These are phyloP conservation scores for Gordius sp. DNA, from an alignment of 2,888 invertebrate species.

Conservation along the genomic window DNA sequence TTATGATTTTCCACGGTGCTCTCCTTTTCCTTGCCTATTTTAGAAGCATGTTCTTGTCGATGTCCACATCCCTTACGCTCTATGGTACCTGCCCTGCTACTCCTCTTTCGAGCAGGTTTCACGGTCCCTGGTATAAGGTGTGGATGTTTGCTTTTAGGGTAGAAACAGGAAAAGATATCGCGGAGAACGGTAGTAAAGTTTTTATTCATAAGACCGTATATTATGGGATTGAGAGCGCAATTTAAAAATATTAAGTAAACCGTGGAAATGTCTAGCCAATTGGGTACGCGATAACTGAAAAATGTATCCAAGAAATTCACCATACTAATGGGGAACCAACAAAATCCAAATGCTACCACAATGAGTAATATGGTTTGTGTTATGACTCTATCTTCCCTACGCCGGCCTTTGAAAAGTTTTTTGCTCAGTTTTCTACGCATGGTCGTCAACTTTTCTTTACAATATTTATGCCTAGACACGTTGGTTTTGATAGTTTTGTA, in stretches of 20 bases:
- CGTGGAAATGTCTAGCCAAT: not conserved
- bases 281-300: not conserved
- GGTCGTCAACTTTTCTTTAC: not conserved
- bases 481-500: not conserved
- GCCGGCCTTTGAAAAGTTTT: not conserved
- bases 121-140: too few relatives aligned
- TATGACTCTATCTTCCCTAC: not conserved
- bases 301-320: not conserved
- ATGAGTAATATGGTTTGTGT: not conserved
- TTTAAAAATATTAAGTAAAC: not conserved
- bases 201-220: constrained; percentile 6
- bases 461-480: too few relatives aligned
- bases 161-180: not conserved
- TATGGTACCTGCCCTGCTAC: too few relatives aligned
- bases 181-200: not conserved
- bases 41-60: too few relatives aligned
- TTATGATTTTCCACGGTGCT: too few relatives aligned
- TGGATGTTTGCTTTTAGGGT: too few relatives aligned
- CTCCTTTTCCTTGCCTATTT: too few relatives aligned
- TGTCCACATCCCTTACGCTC: too few relatives aligned
- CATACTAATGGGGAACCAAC: not conserved
- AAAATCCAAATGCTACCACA: not conserved
- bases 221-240: not conserved
- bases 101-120: too few relatives aligned
- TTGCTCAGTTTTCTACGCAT: not conserved